Percentiles rank a stretch among this genome's conserved stretches.
Evolutionary conservation across 2,797 vertebrate genomes (phyloP).

Genomic region (Podarcis lilfordi): DNA sequence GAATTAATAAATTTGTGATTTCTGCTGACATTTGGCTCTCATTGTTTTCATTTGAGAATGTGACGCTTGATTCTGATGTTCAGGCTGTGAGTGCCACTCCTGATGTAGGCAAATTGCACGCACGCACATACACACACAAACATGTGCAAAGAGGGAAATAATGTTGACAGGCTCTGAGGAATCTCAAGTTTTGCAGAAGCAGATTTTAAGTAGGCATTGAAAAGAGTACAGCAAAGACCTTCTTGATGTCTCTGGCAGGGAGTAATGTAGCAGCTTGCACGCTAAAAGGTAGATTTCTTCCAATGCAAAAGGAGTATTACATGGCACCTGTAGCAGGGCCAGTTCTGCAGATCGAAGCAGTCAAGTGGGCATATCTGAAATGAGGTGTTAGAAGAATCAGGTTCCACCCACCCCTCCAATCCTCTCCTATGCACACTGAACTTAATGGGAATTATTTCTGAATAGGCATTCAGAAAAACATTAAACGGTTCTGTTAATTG

Average conservation of each 20-base stretch:
- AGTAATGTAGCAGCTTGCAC: too few species aligned
- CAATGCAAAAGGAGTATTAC: too few species aligned
- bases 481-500: background rate
- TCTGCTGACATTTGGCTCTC: constrained; percentile 78
- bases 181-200: background rate
- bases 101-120: background rate
- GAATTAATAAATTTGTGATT: constrained; percentile 93
- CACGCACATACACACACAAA: background rate
- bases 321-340: too few species aligned
- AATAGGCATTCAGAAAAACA: background rate
- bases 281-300: too few species aligned
- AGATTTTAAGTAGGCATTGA: too few species aligned
- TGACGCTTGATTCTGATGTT: background rate
- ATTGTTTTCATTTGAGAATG: constrained; percentile 61
- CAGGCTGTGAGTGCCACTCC: background rate
- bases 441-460: too few species aligned
- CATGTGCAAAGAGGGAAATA: background rate
- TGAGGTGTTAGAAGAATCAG: too few species aligned
- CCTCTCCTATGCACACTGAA: too few species aligned
- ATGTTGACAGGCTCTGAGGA: background rate
- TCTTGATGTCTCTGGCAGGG: background rate
- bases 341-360: too few species aligned
- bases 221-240: background rate
- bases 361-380: too few species aligned
- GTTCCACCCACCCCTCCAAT: too few species aligned